A percentile compares a stretch with the other conserved stretches of the same genome.
Evolutionary conservation across 2,797 vertebrate genomes (phyloP).

Genomic region (Bradypodion ventrale): DNA sequence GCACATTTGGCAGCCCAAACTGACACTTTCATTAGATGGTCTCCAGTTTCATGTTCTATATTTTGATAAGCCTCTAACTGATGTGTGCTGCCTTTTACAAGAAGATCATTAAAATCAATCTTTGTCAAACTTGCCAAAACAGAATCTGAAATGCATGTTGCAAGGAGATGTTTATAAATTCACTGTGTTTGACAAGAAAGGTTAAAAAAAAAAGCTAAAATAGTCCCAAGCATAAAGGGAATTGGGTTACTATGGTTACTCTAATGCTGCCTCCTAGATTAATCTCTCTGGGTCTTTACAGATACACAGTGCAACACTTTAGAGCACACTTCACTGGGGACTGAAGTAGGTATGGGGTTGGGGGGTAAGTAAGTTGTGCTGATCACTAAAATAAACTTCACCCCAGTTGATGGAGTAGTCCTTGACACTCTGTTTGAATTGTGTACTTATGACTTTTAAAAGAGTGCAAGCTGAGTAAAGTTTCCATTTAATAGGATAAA

Average conservation of each 20-base stretch:
- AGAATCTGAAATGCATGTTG: slow-evolving; percentile 3
- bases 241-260: slow-evolving; percentile 60
- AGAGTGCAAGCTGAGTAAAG: slow-evolving; percentile 42
- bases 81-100: neutral
- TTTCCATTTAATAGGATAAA: slow-evolving; percentile 38
- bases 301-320: slow-evolving; percentile 33
- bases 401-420: slow-evolving; percentile 18
- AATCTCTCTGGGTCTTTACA: slow-evolving; percentile 45
- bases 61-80: slow-evolving; percentile 12
- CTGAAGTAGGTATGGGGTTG: slow-evolving; percentile 6
- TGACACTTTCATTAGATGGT: neutral
- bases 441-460: neutral
- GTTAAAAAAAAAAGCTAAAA: slow-evolving; percentile 39
- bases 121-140: slow-evolving; percentile 12
- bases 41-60: neutral
- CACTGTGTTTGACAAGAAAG: slow-evolving; percentile 20
- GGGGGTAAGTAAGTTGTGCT: neutral
- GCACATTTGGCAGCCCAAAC: rapidly evolving
- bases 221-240: neutral
- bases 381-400: slow-evolving; percentile 23
- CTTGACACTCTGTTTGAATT: slow-evolving; percentile 50
- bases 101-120: slow-evolving; percentile 27
- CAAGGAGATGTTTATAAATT: slow-evolving; percentile 45
- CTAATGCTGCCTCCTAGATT: slow-evolving; percentile 33
- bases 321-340: slow-evolving; percentile 31